These are phyloP conservation scores for Elanus axillaris DNA, from an alignment of 2,113 vertebrate genomes.

Conservation along the genomic window DNA sequence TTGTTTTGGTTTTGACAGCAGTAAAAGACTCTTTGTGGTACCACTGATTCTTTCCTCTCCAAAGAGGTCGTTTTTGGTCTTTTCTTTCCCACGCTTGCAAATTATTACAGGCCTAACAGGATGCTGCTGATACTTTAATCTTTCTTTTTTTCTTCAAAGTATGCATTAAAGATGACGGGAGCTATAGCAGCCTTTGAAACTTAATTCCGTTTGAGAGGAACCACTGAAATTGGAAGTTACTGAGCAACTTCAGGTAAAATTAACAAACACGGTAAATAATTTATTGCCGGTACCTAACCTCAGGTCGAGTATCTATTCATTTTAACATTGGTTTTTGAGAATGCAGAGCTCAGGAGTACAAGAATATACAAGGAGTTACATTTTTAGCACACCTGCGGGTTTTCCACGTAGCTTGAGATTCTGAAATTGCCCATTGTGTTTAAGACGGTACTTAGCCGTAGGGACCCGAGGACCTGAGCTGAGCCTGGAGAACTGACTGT, in stretches of 20 bases:
- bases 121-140: neutral
- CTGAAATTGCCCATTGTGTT: neutral
- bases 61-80: neutral
- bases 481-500: neutral
- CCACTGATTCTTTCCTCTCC: neutral
- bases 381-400: neutral
- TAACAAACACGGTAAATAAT: neutral
- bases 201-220: neutral
- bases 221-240: neutral
- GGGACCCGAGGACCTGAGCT: neutral
- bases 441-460: accelerated
- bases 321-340: neutral
- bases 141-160: neutral
- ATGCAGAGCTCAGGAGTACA: neutral
- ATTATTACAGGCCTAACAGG: neutral
- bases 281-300: neutral
- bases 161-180: neutral
- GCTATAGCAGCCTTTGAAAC: neutral
- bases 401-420: neutral
- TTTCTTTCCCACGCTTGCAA: neutral
- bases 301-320: neutral
- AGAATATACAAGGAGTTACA: neutral
- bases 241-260: neutral
- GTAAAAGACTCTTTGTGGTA: neutral
- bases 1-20: neutral